Evolutionary conservation across 2,888 invertebrate species (phyloP).

Genomic region (Dynastes grantii): DNA sequence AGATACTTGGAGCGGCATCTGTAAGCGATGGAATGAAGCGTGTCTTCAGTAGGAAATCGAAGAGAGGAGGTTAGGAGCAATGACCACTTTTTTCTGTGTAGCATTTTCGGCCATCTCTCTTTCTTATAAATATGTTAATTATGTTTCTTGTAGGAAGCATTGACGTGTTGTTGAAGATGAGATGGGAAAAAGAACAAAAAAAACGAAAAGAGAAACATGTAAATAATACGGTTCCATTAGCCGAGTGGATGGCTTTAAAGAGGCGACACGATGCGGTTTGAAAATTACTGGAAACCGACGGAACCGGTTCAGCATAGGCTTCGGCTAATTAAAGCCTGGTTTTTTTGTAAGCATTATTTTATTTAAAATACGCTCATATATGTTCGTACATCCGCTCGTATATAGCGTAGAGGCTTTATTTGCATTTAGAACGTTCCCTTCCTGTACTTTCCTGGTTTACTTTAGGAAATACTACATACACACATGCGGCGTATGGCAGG

Average conservation of each 20-base stretch:
- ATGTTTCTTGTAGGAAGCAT: slow-evolving; percentile 25
- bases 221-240: slow-evolving; percentile 36
- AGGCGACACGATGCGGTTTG: slow-evolving; percentile 2
- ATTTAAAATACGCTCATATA: slow-evolving; percentile 13
- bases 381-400: slow-evolving; percentile 6
- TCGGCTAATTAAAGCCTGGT: slow-evolving; percentile 20
- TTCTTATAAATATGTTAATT: slow-evolving; percentile 44
- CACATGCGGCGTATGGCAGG: slow-evolving; percentile 6
- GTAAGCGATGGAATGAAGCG: slow-evolving; percentile 41
- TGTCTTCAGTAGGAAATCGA: slow-evolving; percentile 8
- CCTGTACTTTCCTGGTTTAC: slow-evolving; percentile 57
- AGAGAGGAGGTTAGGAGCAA: slow-evolving; percentile 15
- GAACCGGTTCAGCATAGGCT: slow-evolving; percentile 24
- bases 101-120: neutral
- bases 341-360: slow-evolving; percentile 23
- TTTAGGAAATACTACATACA: slow-evolving; percentile 57
- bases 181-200: neutral
- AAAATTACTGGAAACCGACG: slow-evolving; percentile 25
- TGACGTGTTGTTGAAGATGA: slow-evolving; percentile 16
- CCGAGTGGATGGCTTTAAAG: slow-evolving; percentile 5
- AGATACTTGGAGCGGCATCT: slow-evolving; percentile 48
- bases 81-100: slow-evolving; percentile 9
- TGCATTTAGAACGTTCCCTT: slow-evolving; percentile 57
- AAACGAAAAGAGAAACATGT: slow-evolving; percentile 18
- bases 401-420: slow-evolving; percentile 58